Conservation (phyloP, 2,888 invertebrate genomes). For the Fragum sueziense region DNA sequence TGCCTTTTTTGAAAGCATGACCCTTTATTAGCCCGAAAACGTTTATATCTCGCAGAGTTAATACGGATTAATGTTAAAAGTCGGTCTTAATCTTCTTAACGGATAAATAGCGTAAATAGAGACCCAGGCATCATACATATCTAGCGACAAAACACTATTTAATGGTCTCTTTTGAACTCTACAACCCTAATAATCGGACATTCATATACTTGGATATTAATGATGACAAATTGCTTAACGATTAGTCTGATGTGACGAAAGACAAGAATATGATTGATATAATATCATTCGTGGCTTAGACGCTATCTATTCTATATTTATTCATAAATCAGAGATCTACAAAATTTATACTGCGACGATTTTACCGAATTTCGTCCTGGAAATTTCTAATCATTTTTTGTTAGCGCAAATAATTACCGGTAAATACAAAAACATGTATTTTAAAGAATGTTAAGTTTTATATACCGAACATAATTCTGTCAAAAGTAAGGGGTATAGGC, state of each 20-base stretch:
- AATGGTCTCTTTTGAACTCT: slow-evolving; percentile 3
- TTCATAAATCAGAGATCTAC: too few relatives aligned
- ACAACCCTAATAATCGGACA: slow-evolving; percentile 10
- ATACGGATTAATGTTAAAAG: slow-evolving; percentile 52
- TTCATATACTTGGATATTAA: slow-evolving; percentile 10
- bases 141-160: neutral
- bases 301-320: too few relatives aligned
- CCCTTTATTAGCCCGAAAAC: slow-evolving; percentile 40
- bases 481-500: too few relatives aligned
- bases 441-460: too few relatives aligned
- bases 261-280: neutral
- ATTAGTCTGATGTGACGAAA: neutral
- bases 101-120: slow-evolving; percentile 22
- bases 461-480: too few relatives aligned
- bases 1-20: slow-evolving; percentile 20
- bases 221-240: neutral
- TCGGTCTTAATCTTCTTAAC: slow-evolving; percentile 53
- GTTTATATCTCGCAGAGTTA: slow-evolving; percentile 42
- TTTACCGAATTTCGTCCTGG: too few relatives aligned
- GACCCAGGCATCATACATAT: slow-evolving; percentile 7
- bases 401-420: too few relatives aligned
- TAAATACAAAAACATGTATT: too few relatives aligned
- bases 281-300: neutral
- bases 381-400: too few relatives aligned
- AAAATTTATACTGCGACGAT: too few relatives aligned